Evolutionary conservation across 2,113 vertebrate genomes (phyloP).

Genomic region (Cryptotis parvus): DNA sequence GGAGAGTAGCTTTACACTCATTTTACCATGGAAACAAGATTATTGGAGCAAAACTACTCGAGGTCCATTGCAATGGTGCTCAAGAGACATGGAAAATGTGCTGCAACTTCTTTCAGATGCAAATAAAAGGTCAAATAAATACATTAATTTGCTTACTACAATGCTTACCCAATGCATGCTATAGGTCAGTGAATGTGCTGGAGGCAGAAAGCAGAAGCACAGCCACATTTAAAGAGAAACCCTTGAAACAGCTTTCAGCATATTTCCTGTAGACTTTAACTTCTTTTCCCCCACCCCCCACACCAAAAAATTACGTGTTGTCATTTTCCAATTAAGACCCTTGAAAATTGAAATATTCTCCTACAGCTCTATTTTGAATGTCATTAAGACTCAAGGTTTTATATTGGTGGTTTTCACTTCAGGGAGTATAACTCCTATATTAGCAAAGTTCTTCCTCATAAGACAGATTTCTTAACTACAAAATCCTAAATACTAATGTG

Average conservation of each 20-base stretch:
- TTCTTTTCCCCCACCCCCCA: neutral
- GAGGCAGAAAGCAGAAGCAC: neutral
- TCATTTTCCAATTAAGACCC: neutral
- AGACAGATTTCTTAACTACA: neutral
- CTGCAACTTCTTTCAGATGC: slow-evolving; percentile 62
- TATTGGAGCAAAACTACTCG: slow-evolving; percentile 65
- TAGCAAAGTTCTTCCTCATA: neutral
- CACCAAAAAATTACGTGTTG: neutral
- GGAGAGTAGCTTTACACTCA: slow-evolving; percentile 59
- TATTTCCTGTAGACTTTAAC: neutral
- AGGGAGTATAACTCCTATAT: neutral
- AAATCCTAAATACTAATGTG: neutral
- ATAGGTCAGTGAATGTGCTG: neutral
- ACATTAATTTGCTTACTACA: slow-evolving; percentile 34
- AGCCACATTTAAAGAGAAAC: neutral
- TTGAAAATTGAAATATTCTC: neutral
- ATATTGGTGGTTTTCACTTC: neutral
- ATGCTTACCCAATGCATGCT: slow-evolving; percentile 27
- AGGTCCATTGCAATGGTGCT: slow-evolving; percentile 50
- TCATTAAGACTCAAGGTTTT: slow-evolving; percentile 10
- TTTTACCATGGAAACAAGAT: slow-evolving; percentile 75
- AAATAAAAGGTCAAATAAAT: slow-evolving; percentile 67
- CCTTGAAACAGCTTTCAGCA: neutral
- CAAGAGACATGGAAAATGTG: slow-evolving; percentile 69
- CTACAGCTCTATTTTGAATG: neutral